Evolutionary conservation across 2,888 invertebrate species (phyloP).

Genomic region (Cheilosia grossa): DNA sequence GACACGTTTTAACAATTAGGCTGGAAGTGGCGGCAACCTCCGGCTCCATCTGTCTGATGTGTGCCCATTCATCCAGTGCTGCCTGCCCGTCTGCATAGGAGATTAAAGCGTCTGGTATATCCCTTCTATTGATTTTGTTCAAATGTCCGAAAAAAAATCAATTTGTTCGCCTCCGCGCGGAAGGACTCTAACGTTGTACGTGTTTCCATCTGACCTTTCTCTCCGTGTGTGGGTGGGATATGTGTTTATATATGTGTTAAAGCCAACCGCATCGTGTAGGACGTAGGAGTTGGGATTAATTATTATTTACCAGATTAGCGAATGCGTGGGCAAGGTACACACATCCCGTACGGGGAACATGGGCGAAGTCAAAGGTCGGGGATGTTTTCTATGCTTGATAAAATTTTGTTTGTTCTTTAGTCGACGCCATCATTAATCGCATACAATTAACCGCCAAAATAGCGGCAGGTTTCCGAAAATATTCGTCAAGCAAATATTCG

Average conservation of each 20-base stretch:
- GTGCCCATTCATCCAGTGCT: slow-evolving; percentile 2
- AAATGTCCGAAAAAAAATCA: slow-evolving; percentile 47
- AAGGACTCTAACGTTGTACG: slow-evolving; percentile 9
- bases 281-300: slow-evolving; percentile 47
- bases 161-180: slow-evolving; percentile 19
- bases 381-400: background rate
- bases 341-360: background rate
- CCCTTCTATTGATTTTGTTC: slow-evolving; percentile 45
- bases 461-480: slow-evolving; percentile 39
- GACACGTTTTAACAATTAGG: slow-evolving; percentile 48
- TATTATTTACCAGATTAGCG: slow-evolving; percentile 51
- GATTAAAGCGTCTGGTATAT: slow-evolving; percentile 11
- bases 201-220: slow-evolving; percentile 19
- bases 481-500: background rate
- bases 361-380: slow-evolving; percentile 1
- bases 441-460: slow-evolving; percentile 46
- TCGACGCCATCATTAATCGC: slow-evolving; percentile 10
- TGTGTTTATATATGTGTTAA: slow-evolving; percentile 11
- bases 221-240: background rate
- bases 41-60: slow-evolving; percentile 10
- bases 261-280: slow-evolving; percentile 40
- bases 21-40: background rate
- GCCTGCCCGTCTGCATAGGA: slow-evolving; percentile 11
- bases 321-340: background rate
- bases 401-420: slow-evolving; percentile 1